phyloP scores from a whole-genome alignment of 2,113 vertebrate genomes.

The Lagenorhynchus albirostris region DNA sequence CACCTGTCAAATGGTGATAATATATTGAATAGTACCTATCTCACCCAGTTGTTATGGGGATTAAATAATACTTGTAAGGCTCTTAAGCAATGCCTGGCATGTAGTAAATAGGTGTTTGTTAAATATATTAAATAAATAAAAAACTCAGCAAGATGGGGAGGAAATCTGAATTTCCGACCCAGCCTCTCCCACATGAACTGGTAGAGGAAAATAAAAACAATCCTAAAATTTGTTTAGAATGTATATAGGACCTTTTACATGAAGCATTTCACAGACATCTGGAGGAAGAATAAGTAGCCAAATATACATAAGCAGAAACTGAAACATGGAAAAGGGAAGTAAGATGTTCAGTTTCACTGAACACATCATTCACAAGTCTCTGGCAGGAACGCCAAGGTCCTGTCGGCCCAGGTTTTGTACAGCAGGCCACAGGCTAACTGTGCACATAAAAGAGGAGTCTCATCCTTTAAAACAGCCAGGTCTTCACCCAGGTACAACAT shows the following conservation, averaged over 20 bases:
- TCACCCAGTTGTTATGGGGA: neutral
- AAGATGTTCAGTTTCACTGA: conserved; percentile 38
- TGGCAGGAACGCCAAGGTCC: neutral
- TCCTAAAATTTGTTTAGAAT: conserved; percentile 13
- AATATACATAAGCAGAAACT: conserved; percentile 43
- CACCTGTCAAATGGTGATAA: neutral
- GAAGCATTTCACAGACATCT: conserved; percentile 54
- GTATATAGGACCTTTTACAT: neutral
- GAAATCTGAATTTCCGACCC: conserved; percentile 11
- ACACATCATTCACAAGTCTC: conserved; percentile 34
- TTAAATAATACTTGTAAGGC: neutral
- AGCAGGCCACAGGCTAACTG: neutral
- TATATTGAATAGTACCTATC: neutral
- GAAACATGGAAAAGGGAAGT: conserved; percentile 46
- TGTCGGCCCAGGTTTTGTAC: neutral
- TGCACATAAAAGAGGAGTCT: neutral
- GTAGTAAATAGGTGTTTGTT: neutral
- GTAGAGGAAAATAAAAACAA: conserved; percentile 40
- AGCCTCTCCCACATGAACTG: neutral
- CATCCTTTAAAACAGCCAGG: neutral
- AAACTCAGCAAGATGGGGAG: neutral
- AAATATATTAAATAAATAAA: conserved; percentile 22
- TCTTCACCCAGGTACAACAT: neutral
- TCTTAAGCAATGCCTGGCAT: neutral
- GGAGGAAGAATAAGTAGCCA: conserved; percentile 54